Evolutionary conservation across 2,113 vertebrate species (phyloP), one percentile per base, ranked within the genome.

Genomic region (Archilochus colubris): DNA sequence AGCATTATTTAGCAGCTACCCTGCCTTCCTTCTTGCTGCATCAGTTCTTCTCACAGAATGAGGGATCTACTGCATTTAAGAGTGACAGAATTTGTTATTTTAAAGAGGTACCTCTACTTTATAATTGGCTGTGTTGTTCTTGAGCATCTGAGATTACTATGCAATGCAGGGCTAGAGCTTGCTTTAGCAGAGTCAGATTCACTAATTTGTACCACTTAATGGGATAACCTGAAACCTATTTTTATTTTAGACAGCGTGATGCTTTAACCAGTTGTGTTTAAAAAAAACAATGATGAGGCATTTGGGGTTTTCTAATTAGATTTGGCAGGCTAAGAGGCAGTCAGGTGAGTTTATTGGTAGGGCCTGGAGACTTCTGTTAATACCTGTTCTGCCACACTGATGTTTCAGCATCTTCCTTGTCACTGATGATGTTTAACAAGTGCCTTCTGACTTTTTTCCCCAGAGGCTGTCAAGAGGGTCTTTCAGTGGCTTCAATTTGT

Each of bases 401-500:
- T 50, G 24, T 82, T 79, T 80, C 70, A 87, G 38, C 24, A 24
- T 85, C 51, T 94, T 69, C 38, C 10, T 73, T 79, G 67, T 54
- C 62, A 51, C 31, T 94, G 59, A 67, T 73, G 25, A 13, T 70
- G 50, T 79, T 86, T 89, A 93, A 92, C 27, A 70, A 81, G 33
- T 72, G 54, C 53, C 50, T 92, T 95, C 44, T 88, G 46, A 51
- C 43, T 93, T 73, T 87, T 22, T 83, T 70, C 27, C 57, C 30
- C 83, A 99, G 98, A 85, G 6, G n/a, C 43, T 53, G 95, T 99
- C 88, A 4, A 5, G 1, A 11, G 1, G 2, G 80, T 98, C 59
- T 99, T 99, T 93, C 9, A 12, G 1, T 17, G 7, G 80, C 97
- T 99, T 10, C 97, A 97, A 77, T 99, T 99, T 95, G 3, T n/a